These are phyloP conservation scores for Dryadula phaetusa DNA, from an alignment of 2,888 invertebrate genomes.

Conservation along the genomic window DNA sequence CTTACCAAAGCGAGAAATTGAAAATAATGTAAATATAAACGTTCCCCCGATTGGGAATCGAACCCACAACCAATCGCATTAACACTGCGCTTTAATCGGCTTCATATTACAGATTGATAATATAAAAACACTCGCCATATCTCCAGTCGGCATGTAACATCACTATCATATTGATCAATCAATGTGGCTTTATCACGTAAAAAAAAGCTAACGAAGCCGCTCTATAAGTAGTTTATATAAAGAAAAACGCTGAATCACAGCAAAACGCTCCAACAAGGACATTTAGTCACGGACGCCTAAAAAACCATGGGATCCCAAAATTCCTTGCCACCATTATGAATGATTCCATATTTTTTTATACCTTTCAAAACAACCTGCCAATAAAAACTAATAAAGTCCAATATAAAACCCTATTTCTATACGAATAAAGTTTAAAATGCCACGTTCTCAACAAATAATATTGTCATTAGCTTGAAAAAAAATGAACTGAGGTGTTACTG, in stretches of 20 bases:
- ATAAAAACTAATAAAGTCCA: constrained; percentile 44
- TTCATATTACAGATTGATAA: neutral
- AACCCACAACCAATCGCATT: too few relatives aligned
- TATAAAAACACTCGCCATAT: neutral
- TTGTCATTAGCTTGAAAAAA: constrained; percentile 73
- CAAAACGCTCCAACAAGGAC: constrained; percentile 63
- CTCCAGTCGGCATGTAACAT: neutral
- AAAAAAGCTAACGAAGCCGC: constrained; percentile 27
- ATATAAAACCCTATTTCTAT: constrained; percentile 44
- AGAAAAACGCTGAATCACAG: constrained; percentile 58
- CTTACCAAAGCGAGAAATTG: too few relatives aligned
- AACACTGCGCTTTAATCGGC: too few relatives aligned
- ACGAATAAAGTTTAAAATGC: constrained; percentile 55
- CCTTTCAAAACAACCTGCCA: constrained; percentile 49
- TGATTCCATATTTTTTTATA: constrained; percentile 55
- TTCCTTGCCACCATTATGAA: constrained; percentile 68
- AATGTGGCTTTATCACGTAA: neutral
- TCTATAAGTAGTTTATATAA: neutral
- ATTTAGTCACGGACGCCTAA: constrained; percentile 72
- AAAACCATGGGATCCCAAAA: constrained; percentile 75
- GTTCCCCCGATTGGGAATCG: too few relatives aligned
- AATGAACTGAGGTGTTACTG: constrained; percentile 59
- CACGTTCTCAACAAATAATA: constrained; percentile 50
- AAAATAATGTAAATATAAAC: too few relatives aligned
- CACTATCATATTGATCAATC: constrained; percentile 24